Evolutionary conservation across 1,140 invertebrate species (phyloP).

Genomic region (Campoletis sonorensis): DNA sequence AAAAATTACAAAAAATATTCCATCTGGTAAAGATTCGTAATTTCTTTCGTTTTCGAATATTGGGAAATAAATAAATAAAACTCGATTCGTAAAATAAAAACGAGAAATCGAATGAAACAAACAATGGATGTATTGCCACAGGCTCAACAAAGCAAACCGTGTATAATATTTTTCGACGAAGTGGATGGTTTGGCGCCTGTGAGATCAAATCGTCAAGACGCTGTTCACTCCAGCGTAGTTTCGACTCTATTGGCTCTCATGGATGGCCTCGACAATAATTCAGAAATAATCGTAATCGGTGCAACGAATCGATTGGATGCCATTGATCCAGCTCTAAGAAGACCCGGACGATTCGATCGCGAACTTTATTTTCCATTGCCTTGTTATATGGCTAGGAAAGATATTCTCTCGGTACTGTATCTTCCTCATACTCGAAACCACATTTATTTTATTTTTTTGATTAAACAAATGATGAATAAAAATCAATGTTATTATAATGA

Average conservation of each 20-base stretch:
- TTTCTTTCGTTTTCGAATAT: slow-evolving; percentile 16
- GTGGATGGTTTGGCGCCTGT: slow-evolving; percentile 85
- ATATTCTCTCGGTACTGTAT: slow-evolving; percentile 79
- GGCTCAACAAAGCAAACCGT: slow-evolving; percentile 84
- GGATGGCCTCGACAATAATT: slow-evolving; percentile 82
- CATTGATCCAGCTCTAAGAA: slow-evolving; percentile 84
- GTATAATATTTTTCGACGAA: slow-evolving; percentile 88
- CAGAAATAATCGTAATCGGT: slow-evolving; percentile 84
- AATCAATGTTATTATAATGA: no score
- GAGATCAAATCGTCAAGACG: slow-evolving; percentile 81
- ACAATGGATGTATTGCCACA: slow-evolving; percentile 65
- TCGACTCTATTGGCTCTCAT: slow-evolving; percentile 83
- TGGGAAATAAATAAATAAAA: no score
- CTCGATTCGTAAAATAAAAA: no score
- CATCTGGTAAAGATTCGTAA: slow-evolving; percentile 62
- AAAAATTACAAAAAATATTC: slow-evolving; percentile 76
- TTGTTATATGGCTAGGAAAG: slow-evolving; percentile 70
- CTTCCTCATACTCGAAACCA: no score
- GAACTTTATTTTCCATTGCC: slow-evolving; percentile 75
- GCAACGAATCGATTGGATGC: slow-evolving; percentile 86
- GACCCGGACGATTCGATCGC: slow-evolving; percentile 83
- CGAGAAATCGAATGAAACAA: no score
- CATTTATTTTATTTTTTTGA: no score
- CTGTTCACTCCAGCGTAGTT: slow-evolving; percentile 80
- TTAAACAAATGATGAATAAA: no score